These are phyloP conservation scores for Bombus sylvicola DNA, from an alignment of 1,140 invertebrate genomes.

Conservation along the genomic window DNA sequence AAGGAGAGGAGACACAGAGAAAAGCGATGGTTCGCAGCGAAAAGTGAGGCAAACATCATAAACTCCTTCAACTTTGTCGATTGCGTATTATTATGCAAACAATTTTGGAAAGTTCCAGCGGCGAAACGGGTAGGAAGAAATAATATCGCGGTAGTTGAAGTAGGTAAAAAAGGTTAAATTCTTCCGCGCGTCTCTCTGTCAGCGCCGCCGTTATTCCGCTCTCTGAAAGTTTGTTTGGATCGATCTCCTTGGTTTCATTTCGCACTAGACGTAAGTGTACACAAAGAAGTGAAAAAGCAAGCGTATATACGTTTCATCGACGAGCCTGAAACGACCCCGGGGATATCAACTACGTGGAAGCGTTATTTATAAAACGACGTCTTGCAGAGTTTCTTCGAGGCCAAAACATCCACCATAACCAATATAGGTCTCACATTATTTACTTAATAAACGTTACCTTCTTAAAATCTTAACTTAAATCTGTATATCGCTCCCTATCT, in stretches of 20 bases:
- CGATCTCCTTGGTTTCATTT: conserved; percentile 30
- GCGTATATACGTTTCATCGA: conserved; percentile 18
- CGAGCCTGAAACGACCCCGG: conserved; percentile 33
- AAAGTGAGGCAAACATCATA: conserved; percentile 68
- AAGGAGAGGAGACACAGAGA: not conserved
- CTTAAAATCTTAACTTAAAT: not conserved
- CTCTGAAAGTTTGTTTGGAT: conserved; percentile 31
- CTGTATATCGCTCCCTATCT: too few relatives aligned
- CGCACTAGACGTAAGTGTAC: conserved; percentile 19
- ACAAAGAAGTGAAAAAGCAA: conserved; percentile 19
- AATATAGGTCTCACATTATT: not conserved
- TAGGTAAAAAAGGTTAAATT: not conserved
- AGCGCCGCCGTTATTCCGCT: not conserved
- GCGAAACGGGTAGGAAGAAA: not conserved
- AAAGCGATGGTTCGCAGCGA: not conserved
- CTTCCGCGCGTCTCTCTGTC: not conserved
- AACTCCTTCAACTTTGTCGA: conserved; percentile 44
- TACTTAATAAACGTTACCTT: not conserved
- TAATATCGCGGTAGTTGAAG: conserved; percentile 2
- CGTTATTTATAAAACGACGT: conserved; percentile 52
- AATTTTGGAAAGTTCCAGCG: not conserved
- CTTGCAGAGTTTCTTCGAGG: conserved; percentile 25
- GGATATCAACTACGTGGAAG: conserved; percentile 41
- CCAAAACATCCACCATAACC: conserved; percentile 33
- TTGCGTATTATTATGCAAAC: conserved; percentile 9